A percentile compares a stretch with the other conserved stretches of the same genome.
Conservation (phyloP, 2,797 vertebrate genomes). For the Vespertilio murinus region DNA sequence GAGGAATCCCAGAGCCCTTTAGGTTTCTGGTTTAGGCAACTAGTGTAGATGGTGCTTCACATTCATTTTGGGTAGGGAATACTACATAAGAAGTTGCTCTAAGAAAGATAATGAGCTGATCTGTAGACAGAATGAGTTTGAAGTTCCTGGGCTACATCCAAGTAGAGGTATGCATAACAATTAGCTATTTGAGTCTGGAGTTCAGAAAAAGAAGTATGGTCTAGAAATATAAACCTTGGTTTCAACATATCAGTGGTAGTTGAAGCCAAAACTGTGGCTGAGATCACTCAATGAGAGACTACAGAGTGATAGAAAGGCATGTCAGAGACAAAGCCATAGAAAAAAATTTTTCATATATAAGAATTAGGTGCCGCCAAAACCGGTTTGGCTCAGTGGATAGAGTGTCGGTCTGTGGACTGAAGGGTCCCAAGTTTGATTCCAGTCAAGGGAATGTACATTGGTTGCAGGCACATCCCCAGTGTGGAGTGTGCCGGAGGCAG, state of each 20-base stretch:
- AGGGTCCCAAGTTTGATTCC: no score
- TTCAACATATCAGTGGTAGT: not conserved
- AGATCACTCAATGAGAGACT: not conserved
- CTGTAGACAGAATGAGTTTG: not conserved
- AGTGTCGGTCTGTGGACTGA: no score
- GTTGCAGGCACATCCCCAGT: no score
- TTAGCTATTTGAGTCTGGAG: not conserved
- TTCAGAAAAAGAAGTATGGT: not conserved
- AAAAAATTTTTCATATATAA: not conserved
- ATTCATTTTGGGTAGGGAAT: not conserved
- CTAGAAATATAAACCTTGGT: not conserved
- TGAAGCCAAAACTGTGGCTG: not conserved
- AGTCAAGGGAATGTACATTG: no score
- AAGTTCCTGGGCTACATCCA: not conserved
- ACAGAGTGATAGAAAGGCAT: not conserved
- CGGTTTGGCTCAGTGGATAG: no score
- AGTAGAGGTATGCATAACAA: not conserved
- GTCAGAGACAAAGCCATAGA: not conserved
- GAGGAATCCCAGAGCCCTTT: not conserved
- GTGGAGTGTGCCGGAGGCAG: no score
- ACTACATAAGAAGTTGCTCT: not conserved
- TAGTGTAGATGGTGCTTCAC: not conserved
- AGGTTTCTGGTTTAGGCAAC: not conserved
- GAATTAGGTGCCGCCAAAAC: not conserved
- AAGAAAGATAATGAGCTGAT: not conserved